Evolutionary conservation across 2,888 invertebrate species (phyloP).

Genomic region (Nemapogon koenigi): DNA sequence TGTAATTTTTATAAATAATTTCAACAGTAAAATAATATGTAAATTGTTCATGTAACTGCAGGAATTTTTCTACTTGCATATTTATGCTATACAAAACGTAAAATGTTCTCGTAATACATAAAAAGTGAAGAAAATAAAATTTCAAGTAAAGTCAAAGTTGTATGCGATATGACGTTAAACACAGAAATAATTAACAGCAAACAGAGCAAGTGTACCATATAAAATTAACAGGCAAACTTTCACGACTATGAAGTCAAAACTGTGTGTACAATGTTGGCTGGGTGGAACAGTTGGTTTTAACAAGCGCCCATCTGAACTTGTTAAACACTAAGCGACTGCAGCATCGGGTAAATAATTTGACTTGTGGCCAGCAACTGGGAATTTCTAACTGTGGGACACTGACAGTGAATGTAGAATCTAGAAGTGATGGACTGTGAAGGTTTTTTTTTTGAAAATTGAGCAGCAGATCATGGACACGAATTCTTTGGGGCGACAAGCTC

Average conservation of each 20-base stretch:
- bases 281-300: slow-evolving; percentile 40
- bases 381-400: background rate
- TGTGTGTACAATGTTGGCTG: slow-evolving; percentile 43
- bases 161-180: too few relatives aligned
- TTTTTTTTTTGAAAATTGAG: too few relatives aligned
- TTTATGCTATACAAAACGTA: too few relatives aligned
- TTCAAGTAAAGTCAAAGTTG: too few relatives aligned
- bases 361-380: too few relatives aligned
- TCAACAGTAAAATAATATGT: background rate
- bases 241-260: slow-evolving; percentile 50
- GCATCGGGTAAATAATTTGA: slow-evolving; percentile 37
- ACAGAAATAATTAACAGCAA: slow-evolving; percentile 20
- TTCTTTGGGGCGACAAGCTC: slow-evolving; percentile 39
- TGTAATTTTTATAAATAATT: background rate
- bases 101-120: too few relatives aligned
- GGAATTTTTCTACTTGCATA: too few relatives aligned
- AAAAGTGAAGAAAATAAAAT: too few relatives aligned
- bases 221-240: slow-evolving; percentile 53
- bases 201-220: slow-evolving; percentile 45
- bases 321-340: slow-evolving; percentile 31
- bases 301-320: slow-evolving; percentile 54
- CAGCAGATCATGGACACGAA: slow-evolving; percentile 37
- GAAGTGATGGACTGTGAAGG: background rate
- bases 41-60: too few relatives aligned
- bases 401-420: background rate